Base-by-base conservation (phyloP, 2,113 vertebrate species). In the Gavialis gangeticus region DNA sequence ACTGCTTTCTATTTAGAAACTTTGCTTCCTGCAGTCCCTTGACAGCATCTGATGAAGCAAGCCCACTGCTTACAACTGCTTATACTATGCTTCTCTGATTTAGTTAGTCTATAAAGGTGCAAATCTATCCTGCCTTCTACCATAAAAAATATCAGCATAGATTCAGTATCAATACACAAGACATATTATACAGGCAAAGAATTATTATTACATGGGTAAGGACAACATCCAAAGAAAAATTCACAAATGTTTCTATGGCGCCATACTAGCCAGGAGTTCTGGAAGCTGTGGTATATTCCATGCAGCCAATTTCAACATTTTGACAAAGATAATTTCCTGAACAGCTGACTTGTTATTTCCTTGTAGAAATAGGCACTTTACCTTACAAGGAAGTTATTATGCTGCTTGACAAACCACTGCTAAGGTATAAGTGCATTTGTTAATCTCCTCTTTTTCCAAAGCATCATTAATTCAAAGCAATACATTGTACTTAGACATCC, bases 401-500 rank as follows among this genome's bases (percentile, higher is more conserved):
- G 46, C 75, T 92, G 88, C 82, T 94, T 60, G 93, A 85, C 37
- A 95, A 92, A 93, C 84, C 19, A 71, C 34, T 88, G 79, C 60
- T 1, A 1, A 27, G 86, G 82, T 89, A 83, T 69, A 71, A 71
- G 37, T 3, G 0, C 58, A 5, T 11, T 88, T 73, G 56, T 81
- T 93, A 37, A 80, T 84, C 91, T 87, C 25, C 81, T 79, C 59
- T 90, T 95, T 87, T 76, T 60, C 69, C 88, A 22, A 71, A 37
- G 84, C 1, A 0, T 58, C 69, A 27, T 3, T 82, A 80, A 75
- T 79, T 80, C 88, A 82, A 56, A 79, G 69, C 63, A 94, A 86
- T 75, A 54, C n/a, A 64, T 22, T 0, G 0, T 30, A 27, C 1
- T 30, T 0, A 0, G 57, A 60, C 95, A 60, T 60, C 2, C 1